A percentile compares a stretch with the other conserved stretches of the same genome.
Conservation (phyloP, 2,888 invertebrate genomes). For the Rutpela maculata region DNA sequence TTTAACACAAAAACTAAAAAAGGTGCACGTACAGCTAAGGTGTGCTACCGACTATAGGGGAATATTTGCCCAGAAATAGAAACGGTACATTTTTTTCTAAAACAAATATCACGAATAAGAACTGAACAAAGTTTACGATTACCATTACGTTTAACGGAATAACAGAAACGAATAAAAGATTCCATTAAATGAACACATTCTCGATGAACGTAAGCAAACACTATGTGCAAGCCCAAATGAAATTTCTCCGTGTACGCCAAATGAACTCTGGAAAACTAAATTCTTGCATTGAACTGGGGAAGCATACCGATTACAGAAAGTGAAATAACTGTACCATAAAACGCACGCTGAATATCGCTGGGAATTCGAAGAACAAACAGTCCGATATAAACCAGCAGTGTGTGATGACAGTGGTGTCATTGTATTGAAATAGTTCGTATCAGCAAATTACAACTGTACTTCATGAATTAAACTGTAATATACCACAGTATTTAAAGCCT, state of each 20-base stretch:
- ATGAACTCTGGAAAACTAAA: conserved; percentile 24
- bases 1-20: no score
- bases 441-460: conserved; percentile 17
- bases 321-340: conserved; percentile 51
- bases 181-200: conserved; percentile 11
- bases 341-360: conserved; percentile 46
- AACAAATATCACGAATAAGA: background rate
- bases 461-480: conserved; percentile 13
- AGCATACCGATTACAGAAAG: conserved; percentile 45
- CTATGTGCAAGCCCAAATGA: conserved; percentile 5
- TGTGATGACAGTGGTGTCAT: conserved; percentile 50
- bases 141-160: background rate
- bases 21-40: no score
- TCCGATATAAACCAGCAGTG: conserved; percentile 41
- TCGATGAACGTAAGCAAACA: conserved; percentile 7
- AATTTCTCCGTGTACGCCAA: conserved; percentile 5
- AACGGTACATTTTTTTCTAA: background rate
- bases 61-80: no score
- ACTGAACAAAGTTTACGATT: background rate
- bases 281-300: conserved; percentile 13
- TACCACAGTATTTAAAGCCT: background rate
- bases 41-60: no score
- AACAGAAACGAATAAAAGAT: conserved; percentile 4
- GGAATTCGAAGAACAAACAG: conserved; percentile 49
- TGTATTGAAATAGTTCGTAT: conserved; percentile 37